phyloP scores from a whole-genome alignment of 2,888 invertebrate genomes.

The Drosophila quinaria region DNA sequence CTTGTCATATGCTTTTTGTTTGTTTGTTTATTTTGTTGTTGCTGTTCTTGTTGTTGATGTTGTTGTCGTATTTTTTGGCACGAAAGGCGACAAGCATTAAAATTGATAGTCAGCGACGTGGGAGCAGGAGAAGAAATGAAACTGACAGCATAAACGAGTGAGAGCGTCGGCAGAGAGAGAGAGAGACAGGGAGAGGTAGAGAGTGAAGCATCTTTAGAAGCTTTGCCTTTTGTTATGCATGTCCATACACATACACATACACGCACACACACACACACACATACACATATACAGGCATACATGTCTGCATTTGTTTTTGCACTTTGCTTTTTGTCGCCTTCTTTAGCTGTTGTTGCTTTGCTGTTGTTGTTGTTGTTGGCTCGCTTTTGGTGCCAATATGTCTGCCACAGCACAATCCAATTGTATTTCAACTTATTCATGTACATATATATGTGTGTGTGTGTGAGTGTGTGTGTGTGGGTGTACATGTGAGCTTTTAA shows the following conservation, averaged over 20 bases:
- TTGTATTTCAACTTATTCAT: conserved; percentile 30
- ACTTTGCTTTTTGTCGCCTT: conserved; percentile 53
- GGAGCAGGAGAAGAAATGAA: conserved; percentile 47
- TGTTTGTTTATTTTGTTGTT: conserved; percentile 41
- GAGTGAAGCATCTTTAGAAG: conserved; percentile 47
- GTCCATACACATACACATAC: conserved; percentile 7
- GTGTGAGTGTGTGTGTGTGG: conserved; percentile 6
- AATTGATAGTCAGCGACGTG: conserved; percentile 55
- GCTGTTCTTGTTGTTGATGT: conserved; percentile 17
- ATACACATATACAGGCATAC: not conserved
- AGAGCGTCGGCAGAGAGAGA: conserved; percentile 4
- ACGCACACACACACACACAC: conserved; percentile 1
- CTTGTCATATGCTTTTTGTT: conserved; percentile 57
- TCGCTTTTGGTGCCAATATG: conserved; percentile 55
- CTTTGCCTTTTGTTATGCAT: conserved; percentile 40
- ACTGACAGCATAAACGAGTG: conserved; percentile 43
- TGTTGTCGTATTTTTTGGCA: conserved; percentile 51
- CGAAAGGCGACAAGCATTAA: conserved; percentile 62
- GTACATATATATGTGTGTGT: not conserved
- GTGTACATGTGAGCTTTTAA: conserved; percentile 34
- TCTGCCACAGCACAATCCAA: conserved; percentile 58
- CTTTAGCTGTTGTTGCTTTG: conserved; percentile 37
- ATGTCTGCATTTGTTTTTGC: conserved; percentile 36
- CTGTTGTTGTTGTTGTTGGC: conserved; percentile 28
- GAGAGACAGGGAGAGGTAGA: conserved; percentile 15